These are phyloP conservation scores for Anoplius nigerrimus DNA, from an alignment of 2,888 invertebrate genomes.

Conservation along the genomic window DNA sequence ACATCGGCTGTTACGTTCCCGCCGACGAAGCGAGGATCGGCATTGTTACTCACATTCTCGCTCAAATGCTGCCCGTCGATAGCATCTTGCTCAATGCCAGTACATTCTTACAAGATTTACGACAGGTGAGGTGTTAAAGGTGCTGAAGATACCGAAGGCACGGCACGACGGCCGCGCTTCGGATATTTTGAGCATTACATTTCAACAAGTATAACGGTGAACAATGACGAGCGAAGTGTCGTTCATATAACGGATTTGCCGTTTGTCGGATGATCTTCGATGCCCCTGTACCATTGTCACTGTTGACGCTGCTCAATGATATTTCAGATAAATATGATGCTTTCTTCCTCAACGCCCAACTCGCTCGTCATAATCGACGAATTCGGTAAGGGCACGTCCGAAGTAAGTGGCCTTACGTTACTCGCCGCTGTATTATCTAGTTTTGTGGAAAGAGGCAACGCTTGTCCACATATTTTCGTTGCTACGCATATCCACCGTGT, in stretches of 20 bases:
- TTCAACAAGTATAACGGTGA: too few relatives aligned
- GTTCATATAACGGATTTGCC: too few relatives aligned
- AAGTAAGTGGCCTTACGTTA: conserved; percentile 85
- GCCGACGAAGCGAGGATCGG: conserved; percentile 85
- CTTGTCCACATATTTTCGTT: conserved; percentile 85
- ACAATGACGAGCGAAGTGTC: too few relatives aligned
- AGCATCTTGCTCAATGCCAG: conserved; percentile 88
- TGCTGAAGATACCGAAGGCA: too few relatives aligned
- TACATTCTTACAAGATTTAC: conserved; percentile 89
- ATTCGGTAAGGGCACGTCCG: conserved; percentile 90
- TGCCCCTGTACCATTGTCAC: too few relatives aligned
- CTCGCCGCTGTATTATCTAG: conserved; percentile 82
- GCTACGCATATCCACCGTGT: conserved; percentile 88
- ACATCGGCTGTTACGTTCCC: conserved; percentile 93
- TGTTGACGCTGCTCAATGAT: neutral
- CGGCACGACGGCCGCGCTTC: too few relatives aligned
- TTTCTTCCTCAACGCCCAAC: conserved; percentile 80
- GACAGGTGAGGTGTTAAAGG: conserved; percentile 79
- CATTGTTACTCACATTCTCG: conserved; percentile 83
- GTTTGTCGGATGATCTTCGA: too few relatives aligned
- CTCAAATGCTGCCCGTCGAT: conserved; percentile 86
- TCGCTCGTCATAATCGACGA: conserved; percentile 92
- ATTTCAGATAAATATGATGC: conserved; percentile 82
- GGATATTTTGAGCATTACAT: too few relatives aligned
- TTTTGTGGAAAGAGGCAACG: conserved; percentile 78